These are phyloP conservation scores for Chloroceryle aenea DNA, from an alignment of 2,113 vertebrate species.

Conservation along the genomic window DNA sequence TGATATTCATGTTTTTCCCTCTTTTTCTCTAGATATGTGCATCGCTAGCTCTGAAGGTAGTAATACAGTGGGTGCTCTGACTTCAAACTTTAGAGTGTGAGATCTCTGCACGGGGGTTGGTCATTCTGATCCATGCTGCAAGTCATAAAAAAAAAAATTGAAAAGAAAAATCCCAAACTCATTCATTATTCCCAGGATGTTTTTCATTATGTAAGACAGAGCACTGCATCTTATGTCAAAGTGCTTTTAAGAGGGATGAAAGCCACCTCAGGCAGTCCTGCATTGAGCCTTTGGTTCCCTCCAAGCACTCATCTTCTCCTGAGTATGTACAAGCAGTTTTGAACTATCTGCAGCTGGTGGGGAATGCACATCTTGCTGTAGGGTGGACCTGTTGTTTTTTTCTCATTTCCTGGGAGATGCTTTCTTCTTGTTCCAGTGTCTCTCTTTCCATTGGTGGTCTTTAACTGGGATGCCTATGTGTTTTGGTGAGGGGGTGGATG, in stretches of 20 bases:
- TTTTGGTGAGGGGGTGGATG: rapidly evolving
- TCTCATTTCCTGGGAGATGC: background rate
- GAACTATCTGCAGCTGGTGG: background rate
- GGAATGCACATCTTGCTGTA: background rate
- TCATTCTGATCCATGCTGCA: background rate
- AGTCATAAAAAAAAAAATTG: background rate
- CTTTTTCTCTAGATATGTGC: background rate
- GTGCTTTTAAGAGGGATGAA: background rate
- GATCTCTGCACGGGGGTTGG: background rate
- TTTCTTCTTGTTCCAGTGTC: background rate
- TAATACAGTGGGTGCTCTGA: background rate
- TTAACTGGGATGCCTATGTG: background rate
- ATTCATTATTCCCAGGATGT: background rate
- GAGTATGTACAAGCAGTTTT: background rate
- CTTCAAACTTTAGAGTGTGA: background rate
- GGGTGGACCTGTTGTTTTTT: background rate
- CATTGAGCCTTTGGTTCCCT: background rate
- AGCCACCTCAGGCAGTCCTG: background rate
- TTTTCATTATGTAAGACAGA: background rate
- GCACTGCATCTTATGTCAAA: background rate
- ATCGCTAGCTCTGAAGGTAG: background rate
- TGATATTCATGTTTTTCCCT: background rate
- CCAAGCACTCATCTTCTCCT: background rate
- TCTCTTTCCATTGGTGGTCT: background rate
- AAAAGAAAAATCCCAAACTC: rapidly evolving